Conservation (phyloP, 2,113 vertebrate species). For the Pedetes capensis region DNA sequence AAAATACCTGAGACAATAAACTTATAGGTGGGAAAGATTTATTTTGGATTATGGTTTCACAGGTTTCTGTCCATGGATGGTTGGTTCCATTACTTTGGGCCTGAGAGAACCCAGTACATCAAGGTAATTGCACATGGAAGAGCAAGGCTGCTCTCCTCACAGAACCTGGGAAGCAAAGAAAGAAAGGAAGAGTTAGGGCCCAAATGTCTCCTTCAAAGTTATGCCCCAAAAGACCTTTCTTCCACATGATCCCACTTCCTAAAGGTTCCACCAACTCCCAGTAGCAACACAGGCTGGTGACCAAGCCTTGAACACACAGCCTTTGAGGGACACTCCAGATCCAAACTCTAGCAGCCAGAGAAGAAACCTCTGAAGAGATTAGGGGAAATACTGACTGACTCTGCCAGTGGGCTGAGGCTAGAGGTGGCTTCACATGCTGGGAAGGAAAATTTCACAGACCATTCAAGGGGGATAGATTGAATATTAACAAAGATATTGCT, state of each 20-base stretch:
- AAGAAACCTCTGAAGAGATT: background rate
- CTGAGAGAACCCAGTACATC: background rate
- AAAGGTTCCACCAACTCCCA: background rate
- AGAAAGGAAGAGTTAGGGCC: too few relatives aligned
- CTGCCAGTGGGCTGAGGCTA: background rate
- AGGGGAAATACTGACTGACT: background rate
- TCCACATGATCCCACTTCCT: too few relatives aligned
- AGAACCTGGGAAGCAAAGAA: background rate
- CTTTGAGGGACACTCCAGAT: background rate
- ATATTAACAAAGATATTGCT: background rate
- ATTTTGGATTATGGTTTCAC: background rate
- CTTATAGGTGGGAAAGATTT: background rate
- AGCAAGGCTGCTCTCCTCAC: background rate
- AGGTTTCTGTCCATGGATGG: background rate
- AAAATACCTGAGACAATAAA: too few relatives aligned
- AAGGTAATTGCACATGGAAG: too few relatives aligned
- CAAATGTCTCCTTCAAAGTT: background rate
- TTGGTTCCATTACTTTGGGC: too few relatives aligned
- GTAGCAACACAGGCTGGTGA: background rate
- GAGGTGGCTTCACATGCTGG: background rate
- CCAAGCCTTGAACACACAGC: too few relatives aligned
- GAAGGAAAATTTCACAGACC: background rate
- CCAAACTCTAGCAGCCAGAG: background rate
- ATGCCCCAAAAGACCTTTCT: background rate
- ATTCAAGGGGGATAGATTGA: background rate